Evolutionary conservation across 2,888 invertebrate species (phyloP).

Genomic region (Apodemia mormo): DNA sequence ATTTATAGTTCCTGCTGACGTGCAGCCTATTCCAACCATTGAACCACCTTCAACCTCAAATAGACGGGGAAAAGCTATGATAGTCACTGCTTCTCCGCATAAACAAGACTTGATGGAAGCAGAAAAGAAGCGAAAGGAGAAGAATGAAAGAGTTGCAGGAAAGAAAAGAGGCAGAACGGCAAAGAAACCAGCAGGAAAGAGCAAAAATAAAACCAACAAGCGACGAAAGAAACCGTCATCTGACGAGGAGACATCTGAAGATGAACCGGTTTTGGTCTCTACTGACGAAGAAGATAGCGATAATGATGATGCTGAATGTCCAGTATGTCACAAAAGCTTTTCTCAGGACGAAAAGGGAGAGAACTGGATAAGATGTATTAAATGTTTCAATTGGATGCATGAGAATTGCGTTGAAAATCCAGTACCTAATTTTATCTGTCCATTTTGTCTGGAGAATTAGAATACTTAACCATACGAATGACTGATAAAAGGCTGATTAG

Average conservation of each 20-base stretch:
- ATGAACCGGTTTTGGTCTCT: conserved; percentile 32
- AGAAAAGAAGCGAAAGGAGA: conserved; percentile 4
- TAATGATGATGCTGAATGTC: conserved; percentile 23
- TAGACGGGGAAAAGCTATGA: conserved; percentile 27
- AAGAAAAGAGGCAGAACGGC: conserved; percentile 18
- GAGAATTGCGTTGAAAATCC: conserved; percentile 23
- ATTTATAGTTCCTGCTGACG: conserved; percentile 33
- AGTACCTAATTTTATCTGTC: background rate
- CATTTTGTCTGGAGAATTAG: conserved; percentile 8
- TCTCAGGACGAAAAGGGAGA: conserved; percentile 23
- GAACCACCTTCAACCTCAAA: conserved; percentile 32
- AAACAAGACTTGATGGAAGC: conserved; percentile 23
- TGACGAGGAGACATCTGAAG: conserved; percentile 29
- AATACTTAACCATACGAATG: background rate
- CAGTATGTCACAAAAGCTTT: background rate
- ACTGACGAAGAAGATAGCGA: conserved; percentile 26
- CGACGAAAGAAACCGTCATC: conserved; percentile 17
- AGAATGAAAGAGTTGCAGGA: background rate
- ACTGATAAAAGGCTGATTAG: too few species aligned
- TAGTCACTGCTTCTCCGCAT: conserved; percentile 28
- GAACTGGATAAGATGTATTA: conserved; percentile 27
- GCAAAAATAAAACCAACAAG: background rate
- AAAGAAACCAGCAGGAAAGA: conserved; percentile 24
- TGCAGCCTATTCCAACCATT: conserved; percentile 33
- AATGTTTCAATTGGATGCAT: conserved; percentile 27